Evolutionary conservation across 2,113 vertebrate genomes (phyloP).

Genomic region (Hyla sarda): DNA sequence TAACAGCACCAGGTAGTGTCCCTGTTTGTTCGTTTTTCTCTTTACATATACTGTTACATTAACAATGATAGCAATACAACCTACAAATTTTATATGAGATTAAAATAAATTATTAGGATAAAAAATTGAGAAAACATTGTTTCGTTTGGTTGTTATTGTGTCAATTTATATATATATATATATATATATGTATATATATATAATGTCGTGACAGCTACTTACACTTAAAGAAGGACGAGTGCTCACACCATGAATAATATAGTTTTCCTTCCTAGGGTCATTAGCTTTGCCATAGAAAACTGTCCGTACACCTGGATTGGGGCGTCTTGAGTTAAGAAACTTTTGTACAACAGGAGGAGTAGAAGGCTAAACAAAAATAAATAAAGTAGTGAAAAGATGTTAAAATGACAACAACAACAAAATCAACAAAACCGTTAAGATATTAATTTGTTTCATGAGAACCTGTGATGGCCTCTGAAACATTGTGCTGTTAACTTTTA

Average conservation of each 20-base stretch:
- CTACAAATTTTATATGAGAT: neutral
- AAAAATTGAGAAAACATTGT: too few relatives aligned
- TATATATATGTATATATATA: too few relatives aligned
- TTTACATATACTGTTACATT: too few relatives aligned
- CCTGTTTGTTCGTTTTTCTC: too few relatives aligned
- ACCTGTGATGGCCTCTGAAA: too few relatives aligned
- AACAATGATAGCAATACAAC: neutral
- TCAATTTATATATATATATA: neutral
- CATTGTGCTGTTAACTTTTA: too few relatives aligned
- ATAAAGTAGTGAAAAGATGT: neutral
- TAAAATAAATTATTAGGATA: too few relatives aligned
- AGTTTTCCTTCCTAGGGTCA: conserved; percentile 78
- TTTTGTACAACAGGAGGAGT: conserved; percentile 78
- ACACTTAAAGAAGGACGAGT: conserved; percentile 69
- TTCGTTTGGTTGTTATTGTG: too few relatives aligned
- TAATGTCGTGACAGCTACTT: conserved; percentile 61
- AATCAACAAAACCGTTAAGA: neutral
- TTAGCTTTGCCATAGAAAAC: conserved; percentile 80
- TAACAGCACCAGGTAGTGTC: too few relatives aligned
- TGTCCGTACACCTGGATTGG: conserved; percentile 74
- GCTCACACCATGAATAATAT: conserved; percentile 77
- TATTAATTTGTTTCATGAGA: too few relatives aligned
- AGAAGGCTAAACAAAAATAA: conserved; percentile 66
- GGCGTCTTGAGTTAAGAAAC: conserved; percentile 74
- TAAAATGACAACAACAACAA: neutral